Conservation (phyloP, 2,113 vertebrate genomes). For the Syngnathoides biaculeatus region DNA sequence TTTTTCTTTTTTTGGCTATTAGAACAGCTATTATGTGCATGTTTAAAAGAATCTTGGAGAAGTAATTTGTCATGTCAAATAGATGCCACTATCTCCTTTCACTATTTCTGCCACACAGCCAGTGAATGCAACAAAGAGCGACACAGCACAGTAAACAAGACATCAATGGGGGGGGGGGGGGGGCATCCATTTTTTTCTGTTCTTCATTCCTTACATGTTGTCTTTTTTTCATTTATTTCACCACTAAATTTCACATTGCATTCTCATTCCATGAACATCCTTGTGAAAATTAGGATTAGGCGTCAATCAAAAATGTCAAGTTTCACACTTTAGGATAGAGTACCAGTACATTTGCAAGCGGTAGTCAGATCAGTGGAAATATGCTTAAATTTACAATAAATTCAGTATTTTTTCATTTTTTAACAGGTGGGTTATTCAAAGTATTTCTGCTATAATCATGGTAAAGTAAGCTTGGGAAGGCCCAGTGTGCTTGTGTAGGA, state of each 20-base stretch:
- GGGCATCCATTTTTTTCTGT: not conserved
- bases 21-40: slow-evolving; percentile 11
- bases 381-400: not conserved
- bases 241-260: not conserved
- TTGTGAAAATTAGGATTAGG: not conserved
- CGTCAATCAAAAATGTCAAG: not conserved
- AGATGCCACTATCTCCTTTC: slow-evolving; percentile 10
- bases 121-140: not conserved
- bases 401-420: not conserved
- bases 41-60: slow-evolving; percentile 5
- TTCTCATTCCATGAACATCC: not conserved
- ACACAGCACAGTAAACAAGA: not conserved
- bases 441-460: not conserved
- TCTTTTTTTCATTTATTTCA: not conserved
- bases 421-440: not conserved
- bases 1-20: not conserved
- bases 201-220: not conserved
- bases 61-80: slow-evolving; percentile 5
- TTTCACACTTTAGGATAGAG: not conserved
- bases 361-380: not conserved
- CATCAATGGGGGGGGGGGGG: too few species aligned
- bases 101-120: not conserved
- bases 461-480: not conserved
- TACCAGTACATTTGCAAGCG: not conserved
- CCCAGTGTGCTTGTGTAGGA: too few species aligned